Base-by-base conservation (phyloP, 2,113 vertebrate species). In the Alosa alosa region DNA sequence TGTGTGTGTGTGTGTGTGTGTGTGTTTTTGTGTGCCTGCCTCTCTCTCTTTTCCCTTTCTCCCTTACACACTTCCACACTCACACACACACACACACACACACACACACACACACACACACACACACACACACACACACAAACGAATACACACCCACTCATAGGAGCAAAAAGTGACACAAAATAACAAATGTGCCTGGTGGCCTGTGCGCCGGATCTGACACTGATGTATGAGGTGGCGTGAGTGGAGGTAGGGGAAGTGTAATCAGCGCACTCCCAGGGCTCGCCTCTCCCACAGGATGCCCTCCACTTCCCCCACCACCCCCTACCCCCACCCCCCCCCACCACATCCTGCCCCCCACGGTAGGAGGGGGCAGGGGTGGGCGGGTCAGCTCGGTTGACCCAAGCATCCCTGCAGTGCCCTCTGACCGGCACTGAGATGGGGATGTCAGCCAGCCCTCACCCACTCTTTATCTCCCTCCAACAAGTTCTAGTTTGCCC, bases 151-250 rank as follows among this genome's bases (percentile, higher is more conserved):
- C 41, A 18, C 15, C 4, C 52, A 55, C 60, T 36, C 72, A 39
- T 36, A 78, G 72, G 31, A 78, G 72, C 11, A 41, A 78, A 64
- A 64, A n/a, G 41, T 41, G 46, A 49, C 81, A 84, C 87, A 86
- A 86, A 86, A 92, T 93, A 93, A 93, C 92, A 92, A 93, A 93
- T 94, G 93, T 91, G 91, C 90, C 82, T 89, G 90, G 81, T 90
- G 86, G 93, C 72, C 88, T 83, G 90, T 88, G 89, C 90, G 92
- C 90, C 88, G 89, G 89, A 87, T 88, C 87, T 93, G 92, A 94
- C 92, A 93, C 89, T 88, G 90, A 78, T 78, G 72, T 78, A 78
- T 78, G 72, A 78, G 72, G 72, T 78, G 72, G 72, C 31, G 31
- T 78, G 72, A 78, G 72, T 78, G 72, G 72, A 78, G 72, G 72